Evolutionary conservation across 2,888 invertebrate genomes (phyloP).

Genomic region (Boloria selene): DNA sequence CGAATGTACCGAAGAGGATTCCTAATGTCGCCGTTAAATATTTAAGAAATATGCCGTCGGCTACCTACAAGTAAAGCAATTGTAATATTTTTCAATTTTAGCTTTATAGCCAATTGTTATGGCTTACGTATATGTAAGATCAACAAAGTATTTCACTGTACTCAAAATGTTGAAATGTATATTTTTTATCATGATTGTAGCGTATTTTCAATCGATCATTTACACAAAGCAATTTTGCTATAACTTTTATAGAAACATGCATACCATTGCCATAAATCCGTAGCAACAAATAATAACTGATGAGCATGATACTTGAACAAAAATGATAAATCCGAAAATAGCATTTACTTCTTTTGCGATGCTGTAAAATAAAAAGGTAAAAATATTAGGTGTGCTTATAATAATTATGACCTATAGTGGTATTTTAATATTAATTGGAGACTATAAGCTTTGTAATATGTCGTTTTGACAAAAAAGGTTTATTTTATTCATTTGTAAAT

Average conservation of each 20-base stretch:
- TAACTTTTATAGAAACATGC: not conserved
- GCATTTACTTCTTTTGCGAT: slow-evolving; percentile 6
- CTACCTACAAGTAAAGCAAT: not conserved
- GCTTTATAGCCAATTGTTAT: too few species aligned
- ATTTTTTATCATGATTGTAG: too few species aligned
- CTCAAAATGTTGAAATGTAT: too few species aligned
- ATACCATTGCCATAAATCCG: slow-evolving; percentile 15
- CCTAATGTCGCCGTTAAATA: slow-evolving; percentile 9
- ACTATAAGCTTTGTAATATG: too few species aligned
- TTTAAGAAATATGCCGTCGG: slow-evolving; percentile 5
- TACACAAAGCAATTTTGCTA: not conserved
- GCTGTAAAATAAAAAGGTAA: not conserved
- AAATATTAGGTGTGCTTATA: too few species aligned
- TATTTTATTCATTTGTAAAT: too few species aligned
- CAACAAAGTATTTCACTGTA: too few species aligned
- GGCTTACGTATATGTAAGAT: too few species aligned
- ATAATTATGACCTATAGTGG: too few species aligned
- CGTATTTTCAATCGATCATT: too few species aligned
- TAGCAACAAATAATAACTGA: slow-evolving; percentile 14
- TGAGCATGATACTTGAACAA: slow-evolving; percentile 8
- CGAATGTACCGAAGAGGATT: slow-evolving; percentile 9
- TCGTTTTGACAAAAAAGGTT: too few species aligned
- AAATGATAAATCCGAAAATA: slow-evolving; percentile 9
- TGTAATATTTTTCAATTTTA: not conserved
- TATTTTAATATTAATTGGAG: too few species aligned